Percentiles rank a stretch among this genome's conserved stretches.
These are phyloP conservation scores for Dasyurus viverrinus DNA, from an alignment of 2,113 vertebrate species.

Conservation along the genomic window DNA sequence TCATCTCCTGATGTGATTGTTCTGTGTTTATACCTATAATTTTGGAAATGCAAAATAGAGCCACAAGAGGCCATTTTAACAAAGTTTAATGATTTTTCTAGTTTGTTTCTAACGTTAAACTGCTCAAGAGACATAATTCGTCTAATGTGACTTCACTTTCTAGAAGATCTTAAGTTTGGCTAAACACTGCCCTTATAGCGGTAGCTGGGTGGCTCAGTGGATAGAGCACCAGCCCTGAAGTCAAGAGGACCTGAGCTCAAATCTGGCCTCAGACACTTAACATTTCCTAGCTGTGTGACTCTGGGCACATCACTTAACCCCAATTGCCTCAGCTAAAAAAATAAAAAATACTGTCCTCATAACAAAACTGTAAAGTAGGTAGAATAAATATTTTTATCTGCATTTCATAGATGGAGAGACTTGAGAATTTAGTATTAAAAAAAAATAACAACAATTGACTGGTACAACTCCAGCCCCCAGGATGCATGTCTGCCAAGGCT, in stretches of 20 bases:
- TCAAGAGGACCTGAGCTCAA: too few relatives aligned
- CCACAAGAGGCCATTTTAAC: neutral
- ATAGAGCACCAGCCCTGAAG: too few relatives aligned
- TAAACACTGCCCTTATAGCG: neutral
- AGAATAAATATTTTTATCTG: neutral
- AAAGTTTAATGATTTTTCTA: neutral
- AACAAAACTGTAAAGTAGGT: neutral
- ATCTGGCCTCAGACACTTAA: too few relatives aligned
- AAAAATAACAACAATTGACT: neutral
- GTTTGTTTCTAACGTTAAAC: neutral
- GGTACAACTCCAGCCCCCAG: neutral
- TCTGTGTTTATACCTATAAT: neutral
- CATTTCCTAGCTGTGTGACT: too few relatives aligned
- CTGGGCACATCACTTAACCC: too few relatives aligned
- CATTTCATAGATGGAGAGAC: neutral
- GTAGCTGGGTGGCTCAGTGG: too few relatives aligned
- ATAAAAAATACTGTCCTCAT: neutral
- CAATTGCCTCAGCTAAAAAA: too few relatives aligned
- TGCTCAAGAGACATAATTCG: neutral
- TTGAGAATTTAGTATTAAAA: neutral
- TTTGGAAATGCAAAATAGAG: neutral
- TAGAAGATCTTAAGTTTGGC: neutral
- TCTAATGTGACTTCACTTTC: neutral
- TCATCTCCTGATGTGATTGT: neutral
- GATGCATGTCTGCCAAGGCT: neutral